phyloP scores from a whole-genome alignment of 2,888 invertebrate species.

The Xanthorhoe designata region DNA sequence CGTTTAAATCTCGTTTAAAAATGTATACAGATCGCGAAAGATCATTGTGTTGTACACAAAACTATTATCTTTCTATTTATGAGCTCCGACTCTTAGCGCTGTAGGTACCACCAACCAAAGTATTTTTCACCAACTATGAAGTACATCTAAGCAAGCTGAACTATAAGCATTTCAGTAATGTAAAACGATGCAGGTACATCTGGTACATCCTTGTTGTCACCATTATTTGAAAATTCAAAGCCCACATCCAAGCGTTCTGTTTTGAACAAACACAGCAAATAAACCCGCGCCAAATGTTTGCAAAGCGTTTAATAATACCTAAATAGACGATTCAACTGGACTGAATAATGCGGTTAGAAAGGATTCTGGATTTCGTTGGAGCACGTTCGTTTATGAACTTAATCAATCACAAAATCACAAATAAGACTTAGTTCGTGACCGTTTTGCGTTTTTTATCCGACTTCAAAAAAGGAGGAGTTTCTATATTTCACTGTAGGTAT shows the following conservation, averaged over 20 bases:
- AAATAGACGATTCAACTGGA: slow-evolving; percentile 16
- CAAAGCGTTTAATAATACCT: slow-evolving; percentile 18
- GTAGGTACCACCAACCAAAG: too few relatives aligned
- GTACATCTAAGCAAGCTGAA: not conserved
- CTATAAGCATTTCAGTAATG: not conserved
- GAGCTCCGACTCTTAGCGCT: too few relatives aligned
- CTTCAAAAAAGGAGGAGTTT: too few relatives aligned
- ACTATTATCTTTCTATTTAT: too few relatives aligned
- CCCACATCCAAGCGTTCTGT: not conserved
- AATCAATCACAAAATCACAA: not conserved
- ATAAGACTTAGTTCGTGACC: too few relatives aligned
- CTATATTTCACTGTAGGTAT: too few relatives aligned
- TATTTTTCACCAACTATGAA: too few relatives aligned
- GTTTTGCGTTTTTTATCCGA: too few relatives aligned
- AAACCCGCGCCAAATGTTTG: slow-evolving; percentile 14
- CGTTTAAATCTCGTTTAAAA: too few relatives aligned
- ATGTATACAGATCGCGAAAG: too few relatives aligned
- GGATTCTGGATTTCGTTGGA: not conserved
- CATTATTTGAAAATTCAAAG: not conserved
- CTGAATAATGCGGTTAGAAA: slow-evolving; percentile 8
- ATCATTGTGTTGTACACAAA: too few relatives aligned
- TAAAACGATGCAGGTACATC: not conserved
- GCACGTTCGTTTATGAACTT: not conserved
- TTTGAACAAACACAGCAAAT: slow-evolving; percentile 13
- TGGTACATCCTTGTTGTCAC: not conserved